These are phyloP conservation scores for Gisinianus flammeolus DNA, from an alignment of 2,888 invertebrate species.

Conservation along the genomic window DNA sequence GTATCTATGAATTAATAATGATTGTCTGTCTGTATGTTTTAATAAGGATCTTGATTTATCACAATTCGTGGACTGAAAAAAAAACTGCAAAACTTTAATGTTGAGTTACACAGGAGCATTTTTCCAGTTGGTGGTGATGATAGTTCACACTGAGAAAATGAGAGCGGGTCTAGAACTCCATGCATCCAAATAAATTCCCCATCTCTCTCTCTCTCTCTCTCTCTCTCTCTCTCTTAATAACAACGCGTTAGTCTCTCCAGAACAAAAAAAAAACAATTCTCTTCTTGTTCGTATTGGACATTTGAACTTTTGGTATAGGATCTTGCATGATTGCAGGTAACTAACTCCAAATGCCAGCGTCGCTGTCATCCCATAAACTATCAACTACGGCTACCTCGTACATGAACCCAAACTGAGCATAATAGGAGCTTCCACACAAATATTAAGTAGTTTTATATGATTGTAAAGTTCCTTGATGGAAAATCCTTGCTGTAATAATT, in stretches of 20 bases:
- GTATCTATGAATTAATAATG: slow-evolving; percentile 24
- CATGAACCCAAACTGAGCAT: no score
- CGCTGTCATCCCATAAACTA: background rate
- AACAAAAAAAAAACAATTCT: background rate
- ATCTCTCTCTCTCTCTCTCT: no score
- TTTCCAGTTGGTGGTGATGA: slow-evolving; percentile 26
- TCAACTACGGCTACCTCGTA: no score
- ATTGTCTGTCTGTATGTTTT: slow-evolving; percentile 29
- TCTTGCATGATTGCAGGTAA: background rate
- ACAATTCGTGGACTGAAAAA: background rate
- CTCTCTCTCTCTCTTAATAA: background rate
- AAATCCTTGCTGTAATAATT: no score
- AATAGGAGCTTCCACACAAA: no score
- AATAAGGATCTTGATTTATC: slow-evolving; percentile 21
- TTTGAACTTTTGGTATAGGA: background rate
- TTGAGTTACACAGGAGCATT: slow-evolving; percentile 21
- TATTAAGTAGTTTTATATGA: no score
- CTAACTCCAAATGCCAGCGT: background rate
- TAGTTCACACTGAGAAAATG: slow-evolving; percentile 27
- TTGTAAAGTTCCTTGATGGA: no score
- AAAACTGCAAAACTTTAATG: background rate
- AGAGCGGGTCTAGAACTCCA: slow-evolving; percentile 18
- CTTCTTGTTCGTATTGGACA: background rate
- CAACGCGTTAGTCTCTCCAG: background rate
- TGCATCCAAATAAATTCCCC: background rate